phyloP scores from a whole-genome alignment of 2,113 vertebrate species.

The Entomyzon cyanotis region DNA sequence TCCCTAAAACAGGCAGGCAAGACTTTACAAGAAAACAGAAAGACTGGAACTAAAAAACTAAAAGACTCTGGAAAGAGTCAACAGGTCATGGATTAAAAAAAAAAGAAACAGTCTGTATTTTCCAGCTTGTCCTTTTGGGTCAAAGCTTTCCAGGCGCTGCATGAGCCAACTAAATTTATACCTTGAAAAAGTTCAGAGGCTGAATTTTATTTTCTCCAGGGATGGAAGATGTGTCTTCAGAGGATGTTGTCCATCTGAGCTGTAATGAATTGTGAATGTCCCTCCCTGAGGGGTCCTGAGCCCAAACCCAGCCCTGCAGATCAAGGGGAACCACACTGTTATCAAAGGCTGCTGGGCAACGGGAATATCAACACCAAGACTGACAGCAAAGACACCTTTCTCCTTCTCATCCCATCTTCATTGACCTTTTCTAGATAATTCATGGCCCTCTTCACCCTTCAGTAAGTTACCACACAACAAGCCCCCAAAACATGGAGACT shows the following conservation, averaged over 20 bases:
- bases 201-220: neutral
- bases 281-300: too few relatives aligned
- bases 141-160: neutral
- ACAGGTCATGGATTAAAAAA: neutral
- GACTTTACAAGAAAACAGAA: neutral
- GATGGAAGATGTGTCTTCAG: neutral
- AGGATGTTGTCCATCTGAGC: neutral
- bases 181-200: neutral
- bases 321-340: fast-evolving
- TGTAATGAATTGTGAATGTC: neutral
- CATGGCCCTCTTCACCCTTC: neutral
- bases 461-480: neutral
- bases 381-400: neutral
- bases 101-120: neutral
- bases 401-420: neutral
- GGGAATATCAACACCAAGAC: neutral
- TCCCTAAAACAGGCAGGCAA: neutral
- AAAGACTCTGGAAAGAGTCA: neutral
- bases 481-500: neutral
- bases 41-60: neutral
- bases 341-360: neutral
- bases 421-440: neutral
- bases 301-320: neutral
- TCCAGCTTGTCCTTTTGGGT: neutral
- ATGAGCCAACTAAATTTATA: neutral